Conservation (phyloP, 2,797 vertebrate species). For the Pseudochromis fuscus region DNA sequence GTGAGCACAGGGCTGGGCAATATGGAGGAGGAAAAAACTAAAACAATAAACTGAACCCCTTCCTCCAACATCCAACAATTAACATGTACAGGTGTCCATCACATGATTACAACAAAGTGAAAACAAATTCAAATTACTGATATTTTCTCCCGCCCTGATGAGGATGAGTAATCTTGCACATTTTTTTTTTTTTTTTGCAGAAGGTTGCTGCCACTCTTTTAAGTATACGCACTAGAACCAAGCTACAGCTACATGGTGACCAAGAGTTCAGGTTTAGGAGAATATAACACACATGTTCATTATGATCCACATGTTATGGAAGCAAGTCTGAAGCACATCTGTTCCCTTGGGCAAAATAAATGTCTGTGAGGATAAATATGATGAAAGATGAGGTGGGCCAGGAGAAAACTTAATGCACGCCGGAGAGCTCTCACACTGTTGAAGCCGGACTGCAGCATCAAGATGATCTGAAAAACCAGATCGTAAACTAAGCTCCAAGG, state of each 20-base stretch:
- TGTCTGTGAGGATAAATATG: constrained; percentile 14
- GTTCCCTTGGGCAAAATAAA: constrained; percentile 50
- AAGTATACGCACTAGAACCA: constrained; percentile 56
- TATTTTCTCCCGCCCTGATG: constrained; percentile 43
- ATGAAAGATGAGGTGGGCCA: constrained; percentile 12
- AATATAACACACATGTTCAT: constrained; percentile 48
- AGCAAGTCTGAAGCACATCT: constrained; percentile 58
- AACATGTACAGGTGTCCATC: constrained; percentile 36
- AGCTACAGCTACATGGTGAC: constrained; percentile 44
- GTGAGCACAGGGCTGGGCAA: constrained; percentile 45
- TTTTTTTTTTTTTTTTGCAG: constrained; percentile 54
- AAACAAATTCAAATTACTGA: constrained; percentile 29
- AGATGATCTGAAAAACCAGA: constrained; percentile 16
- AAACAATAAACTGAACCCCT: constrained; percentile 11
- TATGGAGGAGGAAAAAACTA: constrained; percentile 16
- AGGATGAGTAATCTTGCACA: constrained; percentile 45
- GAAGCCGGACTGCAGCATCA: constrained; percentile 27
- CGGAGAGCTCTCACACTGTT: constrained; percentile 1
- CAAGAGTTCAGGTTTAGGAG: constrained; percentile 61
- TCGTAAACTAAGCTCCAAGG: constrained; percentile 2
- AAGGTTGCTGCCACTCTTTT: constrained; percentile 42
- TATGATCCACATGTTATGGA: constrained; percentile 25
- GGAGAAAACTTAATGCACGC: constrained; percentile 1
- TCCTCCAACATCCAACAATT: constrained; percentile 27
- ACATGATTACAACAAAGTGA: constrained; percentile 20